Evolutionary conservation across 1,140 invertebrate species (phyloP), one percentile per base, ranked within the genome.

Genomic region (Artemia franciscana): DNA sequence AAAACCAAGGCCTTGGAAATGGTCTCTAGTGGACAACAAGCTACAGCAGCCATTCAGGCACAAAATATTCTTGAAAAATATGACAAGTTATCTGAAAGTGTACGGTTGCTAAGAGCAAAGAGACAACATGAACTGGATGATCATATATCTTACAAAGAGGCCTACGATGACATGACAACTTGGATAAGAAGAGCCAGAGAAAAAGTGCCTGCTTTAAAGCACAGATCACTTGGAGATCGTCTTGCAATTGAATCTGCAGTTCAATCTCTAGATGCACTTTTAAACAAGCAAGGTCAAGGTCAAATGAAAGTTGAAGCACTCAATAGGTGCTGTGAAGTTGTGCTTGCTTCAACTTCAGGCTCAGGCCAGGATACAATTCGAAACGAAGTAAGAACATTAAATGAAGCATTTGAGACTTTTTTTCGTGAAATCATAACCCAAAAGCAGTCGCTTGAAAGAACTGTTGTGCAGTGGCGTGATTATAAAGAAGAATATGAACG

Each of bases 401-500:
- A 83, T 65, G 84, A 90, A 70, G 88, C 82, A 67, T 92, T 91
- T 67, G 84, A 89, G 67, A 78, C 79, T 62, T 74, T 92, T 0
- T 92, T 91, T 70, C 82, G 82, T 73, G 88, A 92, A 68, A 84
- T 92, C 24, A 81, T 84, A 68, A 78, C 85, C 68, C 85, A 91
- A 72, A 90, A 91, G 69, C 82, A 84, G 64, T 81, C 86, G 72
- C 70, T 92, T 21, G 87, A 89, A 73, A 78, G 80, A 15, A 88
- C 84, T 9, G 82, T 91, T 60, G 78, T 80, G 39, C 84, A 89
- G 69, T 89, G 88, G 84, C 77, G 86, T 62, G 85, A 90, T 62
- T 92, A 88, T 71, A 92, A 91, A 72, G 88, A 92, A 68, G 88
- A 92, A 73, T 90, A 88, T 71, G 90, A 93, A 72, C 79, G 85